Conservation (phyloP, 2,888 invertebrate species). For the Rhagonycha fulva region DNA sequence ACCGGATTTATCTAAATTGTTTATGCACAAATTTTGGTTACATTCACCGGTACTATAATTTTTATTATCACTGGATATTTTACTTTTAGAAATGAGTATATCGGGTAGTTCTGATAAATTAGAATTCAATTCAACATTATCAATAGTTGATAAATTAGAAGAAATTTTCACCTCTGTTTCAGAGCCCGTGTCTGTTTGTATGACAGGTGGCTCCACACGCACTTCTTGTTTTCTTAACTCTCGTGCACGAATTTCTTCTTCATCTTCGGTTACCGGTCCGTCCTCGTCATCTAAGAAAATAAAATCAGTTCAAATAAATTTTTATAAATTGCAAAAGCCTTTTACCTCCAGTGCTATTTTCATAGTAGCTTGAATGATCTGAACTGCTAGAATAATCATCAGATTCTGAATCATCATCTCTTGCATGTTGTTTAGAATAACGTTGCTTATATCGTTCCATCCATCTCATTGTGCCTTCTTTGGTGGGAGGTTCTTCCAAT, state of each 20-base stretch:
- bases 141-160: constrained; percentile 37
- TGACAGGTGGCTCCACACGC: constrained; percentile 64
- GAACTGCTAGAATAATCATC: constrained; percentile 50
- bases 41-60: constrained; percentile 5
- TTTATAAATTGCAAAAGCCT: constrained; percentile 9
- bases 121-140: constrained; percentile 11
- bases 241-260: constrained; percentile 69
- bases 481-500: constrained; percentile 65
- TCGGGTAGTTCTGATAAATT: constrained; percentile 35
- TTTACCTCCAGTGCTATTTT: constrained; percentile 57
- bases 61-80: constrained; percentile 40
- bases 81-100: constrained; percentile 36
- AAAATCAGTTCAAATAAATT: constrained; percentile 12
- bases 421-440: constrained; percentile 51
- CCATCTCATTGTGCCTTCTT: constrained; percentile 69
- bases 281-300: constrained; percentile 63
- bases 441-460: constrained; percentile 71
- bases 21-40: constrained; percentile 31
- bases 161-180: constrained; percentile 72
- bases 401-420: constrained; percentile 49
- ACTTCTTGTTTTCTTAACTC: constrained; percentile 72
- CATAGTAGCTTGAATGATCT: constrained; percentile 57
- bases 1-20: constrained; percentile 42
- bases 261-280: constrained; percentile 75
- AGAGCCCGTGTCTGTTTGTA: constrained; percentile 67